Evolutionary conservation across 2,113 vertebrate species (phyloP), one percentile per base, ranked within the genome.

Genomic region (Colossoma macropomum): DNA sequence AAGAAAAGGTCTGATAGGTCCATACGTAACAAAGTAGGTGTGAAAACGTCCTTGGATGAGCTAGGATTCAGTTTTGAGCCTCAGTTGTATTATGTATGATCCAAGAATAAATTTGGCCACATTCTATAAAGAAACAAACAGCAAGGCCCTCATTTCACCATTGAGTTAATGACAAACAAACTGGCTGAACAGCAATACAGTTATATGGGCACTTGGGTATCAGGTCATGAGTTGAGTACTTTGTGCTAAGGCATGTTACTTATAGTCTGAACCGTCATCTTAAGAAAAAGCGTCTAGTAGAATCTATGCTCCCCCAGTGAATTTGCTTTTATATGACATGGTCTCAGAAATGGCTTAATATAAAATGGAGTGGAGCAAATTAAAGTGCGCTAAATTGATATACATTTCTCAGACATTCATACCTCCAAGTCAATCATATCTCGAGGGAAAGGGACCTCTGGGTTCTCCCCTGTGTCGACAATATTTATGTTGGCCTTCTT

Each of bases 361-460:
- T 19, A 3, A 62, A 62, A 13, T 7, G 3, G 12, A 8, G 27
- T 13, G 15, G 12, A n/a, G n/a, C 23, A 11, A n/a, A 62, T 62
- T 2, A 56, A 23, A 23, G 7, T 23, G 1, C 21, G 6, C 17
- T 52, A 17, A 1, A 52, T 2, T 2, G 54, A 7, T 56, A 8
- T 56, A 11, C 19, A 68, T 38, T 27, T 59, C 17, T 19, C 21
- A 25, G 34, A 8, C 30, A 60, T 71, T 65, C 32, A 56, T 94
- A 99, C 98, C 97, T 99, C 98, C 77, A 99, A 87, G 85, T 99
- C 98, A 76, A 99, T 99, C 97, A 99, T 99, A 92, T 99, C 98
- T 82, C 97, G 94, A 4, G 98, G 98, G 81, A 98, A 96, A 45
- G 98, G 98, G 68, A 99, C 98, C 91, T 99, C 98, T 0, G 98